phyloP scores from a whole-genome alignment of 2,113 vertebrate genomes.

The Rhinopomastus cyanomelas region DNA sequence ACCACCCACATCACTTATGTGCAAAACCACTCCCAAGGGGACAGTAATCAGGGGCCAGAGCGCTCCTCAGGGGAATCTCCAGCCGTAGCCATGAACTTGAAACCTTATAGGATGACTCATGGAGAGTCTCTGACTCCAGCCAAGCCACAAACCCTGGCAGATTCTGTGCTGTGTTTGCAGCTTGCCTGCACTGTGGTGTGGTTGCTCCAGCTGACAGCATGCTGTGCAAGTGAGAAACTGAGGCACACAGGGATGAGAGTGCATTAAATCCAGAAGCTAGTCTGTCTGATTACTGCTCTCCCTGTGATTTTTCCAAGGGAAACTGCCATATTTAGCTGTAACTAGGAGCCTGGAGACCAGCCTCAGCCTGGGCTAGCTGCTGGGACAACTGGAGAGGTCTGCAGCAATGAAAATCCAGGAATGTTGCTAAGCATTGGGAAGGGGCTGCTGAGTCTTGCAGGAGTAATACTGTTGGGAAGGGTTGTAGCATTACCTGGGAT shows the following conservation, averaged over 20 bases:
- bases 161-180: background rate
- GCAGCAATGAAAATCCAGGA: background rate
- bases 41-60: background rate
- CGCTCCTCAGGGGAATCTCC: background rate
- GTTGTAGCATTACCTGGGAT: background rate
- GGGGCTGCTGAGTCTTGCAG: background rate
- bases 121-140: constrained; percentile 1
- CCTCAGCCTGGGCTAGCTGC: background rate
- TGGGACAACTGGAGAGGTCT: background rate
- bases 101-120: background rate
- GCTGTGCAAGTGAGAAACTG: constrained; percentile 17
- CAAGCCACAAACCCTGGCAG: constrained; percentile 7
- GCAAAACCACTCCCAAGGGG: background rate
- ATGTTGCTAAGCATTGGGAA: background rate
- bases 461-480: background rate
- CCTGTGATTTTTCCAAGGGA: background rate
- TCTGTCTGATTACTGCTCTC: background rate
- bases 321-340: background rate
- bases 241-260: background rate
- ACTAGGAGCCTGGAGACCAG: background rate
- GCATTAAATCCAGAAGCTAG: background rate
- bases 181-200: background rate
- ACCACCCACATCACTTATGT: background rate
- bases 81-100: background rate
- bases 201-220: background rate